Percentiles rank a stretch among this genome's conserved stretches.
phyloP scores from a whole-genome alignment of 2,113 vertebrate species.

The Chaetura pelagica region DNA sequence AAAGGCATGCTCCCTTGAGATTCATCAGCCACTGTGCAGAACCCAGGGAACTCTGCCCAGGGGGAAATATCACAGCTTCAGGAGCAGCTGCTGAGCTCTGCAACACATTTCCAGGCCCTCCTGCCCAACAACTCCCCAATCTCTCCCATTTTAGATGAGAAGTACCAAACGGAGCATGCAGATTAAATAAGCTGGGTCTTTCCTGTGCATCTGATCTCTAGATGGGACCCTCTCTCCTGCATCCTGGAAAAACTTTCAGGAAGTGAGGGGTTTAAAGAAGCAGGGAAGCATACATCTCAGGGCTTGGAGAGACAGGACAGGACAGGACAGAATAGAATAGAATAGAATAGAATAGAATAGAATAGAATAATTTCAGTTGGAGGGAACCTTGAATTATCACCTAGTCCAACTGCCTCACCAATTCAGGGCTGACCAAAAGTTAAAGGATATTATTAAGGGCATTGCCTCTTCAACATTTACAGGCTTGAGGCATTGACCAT shows the following conservation, averaged over 20 bases:
- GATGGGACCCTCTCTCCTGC: background rate
- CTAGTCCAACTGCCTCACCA: background rate
- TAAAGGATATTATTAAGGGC: background rate
- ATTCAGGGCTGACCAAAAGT: background rate
- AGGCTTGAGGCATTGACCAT: too few species aligned
- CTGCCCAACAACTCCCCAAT: background rate
- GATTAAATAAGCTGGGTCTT: background rate
- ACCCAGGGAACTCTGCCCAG: background rate
- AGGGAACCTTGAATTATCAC: background rate
- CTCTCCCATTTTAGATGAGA: background rate
- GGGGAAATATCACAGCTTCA: fast-evolving
- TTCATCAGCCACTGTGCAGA: fast-evolving
- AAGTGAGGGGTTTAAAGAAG: background rate
- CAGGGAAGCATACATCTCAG: fast-evolving
- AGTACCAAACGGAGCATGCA: background rate
- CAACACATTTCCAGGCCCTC: background rate
- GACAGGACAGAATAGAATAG: background rate
- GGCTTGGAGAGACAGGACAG: background rate
- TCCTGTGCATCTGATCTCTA: background rate
- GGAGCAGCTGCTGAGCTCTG: background rate
- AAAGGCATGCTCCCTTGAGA: background rate
- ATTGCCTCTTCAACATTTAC: too few species aligned
- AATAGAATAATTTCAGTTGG: background rate
- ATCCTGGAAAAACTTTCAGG: background rate
- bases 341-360: background rate